Conservation (phyloP, 2,113 vertebrate species). For the Otus sunia region DNA sequence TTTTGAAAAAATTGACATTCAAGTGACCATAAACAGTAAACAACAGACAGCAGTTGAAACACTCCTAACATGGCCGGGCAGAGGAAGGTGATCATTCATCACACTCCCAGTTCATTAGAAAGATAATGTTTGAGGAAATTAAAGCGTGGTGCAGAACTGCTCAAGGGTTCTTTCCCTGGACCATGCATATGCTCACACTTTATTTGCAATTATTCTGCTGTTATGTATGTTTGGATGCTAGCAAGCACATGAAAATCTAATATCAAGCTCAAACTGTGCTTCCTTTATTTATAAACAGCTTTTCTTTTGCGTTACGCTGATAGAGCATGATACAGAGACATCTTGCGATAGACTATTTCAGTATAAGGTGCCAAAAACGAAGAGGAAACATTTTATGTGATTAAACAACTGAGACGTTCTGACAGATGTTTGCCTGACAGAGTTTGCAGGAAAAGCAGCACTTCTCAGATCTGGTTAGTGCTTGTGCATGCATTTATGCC, state of each 20-base stretch:
- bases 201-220: conserved; percentile 7
- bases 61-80: background rate
- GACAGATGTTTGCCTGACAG: conserved; percentile 29
- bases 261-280: background rate
- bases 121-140: conserved; percentile 27
- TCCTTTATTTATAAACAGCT: conserved; percentile 42
- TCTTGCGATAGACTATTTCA: conserved; percentile 5
- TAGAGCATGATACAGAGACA: conserved; percentile 1
- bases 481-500: background rate
- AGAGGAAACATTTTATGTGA: conserved; percentile 3
- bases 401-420: conserved; percentile 1
- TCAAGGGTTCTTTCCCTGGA: background rate
- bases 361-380: conserved; percentile 18
- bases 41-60: background rate
- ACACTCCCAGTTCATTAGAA: background rate
- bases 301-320: background rate
- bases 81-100: background rate
- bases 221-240: conserved; percentile 22
- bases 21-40: background rate
- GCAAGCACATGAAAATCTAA: background rate
- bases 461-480: background rate
- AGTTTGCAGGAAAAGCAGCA: background rate
- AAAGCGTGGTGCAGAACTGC: background rate
- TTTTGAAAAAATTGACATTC: background rate
- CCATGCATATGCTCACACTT: background rate